These are phyloP conservation scores for Macrotus californicus DNA, from an alignment of 2,113 vertebrate genomes.

Conservation along the genomic window DNA sequence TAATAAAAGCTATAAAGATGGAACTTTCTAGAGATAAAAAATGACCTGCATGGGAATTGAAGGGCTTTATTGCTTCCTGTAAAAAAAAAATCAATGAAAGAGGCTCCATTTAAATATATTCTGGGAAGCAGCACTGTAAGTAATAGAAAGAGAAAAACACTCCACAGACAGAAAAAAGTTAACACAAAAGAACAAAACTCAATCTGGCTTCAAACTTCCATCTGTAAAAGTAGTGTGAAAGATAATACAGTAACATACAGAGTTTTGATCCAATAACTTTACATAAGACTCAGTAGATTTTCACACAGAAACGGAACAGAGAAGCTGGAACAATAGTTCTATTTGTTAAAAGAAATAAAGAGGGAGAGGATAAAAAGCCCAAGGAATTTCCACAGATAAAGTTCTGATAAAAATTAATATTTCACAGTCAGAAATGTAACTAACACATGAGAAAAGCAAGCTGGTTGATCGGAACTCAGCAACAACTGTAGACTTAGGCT, in stretches of 20 bases:
- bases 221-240: neutral
- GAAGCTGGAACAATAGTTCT: neutral
- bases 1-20: neutral
- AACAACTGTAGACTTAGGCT: neutral
- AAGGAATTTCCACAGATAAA: neutral
- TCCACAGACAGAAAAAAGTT: neutral
- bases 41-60: neutral
- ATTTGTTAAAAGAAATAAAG: neutral
- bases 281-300: neutral
- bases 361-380: neutral
- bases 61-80: neutral
- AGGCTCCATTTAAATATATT: neutral
- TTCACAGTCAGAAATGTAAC: neutral
- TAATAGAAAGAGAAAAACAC: neutral
- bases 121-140: neutral
- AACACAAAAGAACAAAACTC: neutral
- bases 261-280: neutral
- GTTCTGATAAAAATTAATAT: neutral
- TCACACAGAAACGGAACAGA: neutral
- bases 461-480: neutral
- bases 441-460: neutral
- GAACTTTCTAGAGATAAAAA: neutral
- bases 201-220: neutral
- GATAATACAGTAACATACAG: neutral
- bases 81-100: neutral